These are phyloP conservation scores for Caranx melampygus DNA, from an alignment of 2,113 vertebrate species.

Conservation along the genomic window DNA sequence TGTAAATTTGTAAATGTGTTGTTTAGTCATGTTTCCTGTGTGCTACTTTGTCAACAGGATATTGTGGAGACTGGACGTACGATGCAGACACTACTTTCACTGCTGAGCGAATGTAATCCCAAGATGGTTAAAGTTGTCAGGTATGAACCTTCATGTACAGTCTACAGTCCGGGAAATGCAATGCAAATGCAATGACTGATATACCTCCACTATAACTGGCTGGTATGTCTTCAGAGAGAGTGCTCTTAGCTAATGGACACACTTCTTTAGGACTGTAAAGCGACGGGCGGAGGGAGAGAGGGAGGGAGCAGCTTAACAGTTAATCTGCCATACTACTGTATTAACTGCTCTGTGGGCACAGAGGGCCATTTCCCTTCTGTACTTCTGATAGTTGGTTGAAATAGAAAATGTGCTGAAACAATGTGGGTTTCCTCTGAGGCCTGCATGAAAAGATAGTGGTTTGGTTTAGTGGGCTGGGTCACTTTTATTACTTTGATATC, in stretches of 20 bases:
- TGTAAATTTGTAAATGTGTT: background rate
- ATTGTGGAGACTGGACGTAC: constrained; percentile 88
- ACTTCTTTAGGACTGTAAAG: constrained; percentile 55
- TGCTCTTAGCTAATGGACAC: constrained; percentile 67
- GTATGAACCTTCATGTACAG: constrained; percentile 63
- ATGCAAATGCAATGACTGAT: background rate
- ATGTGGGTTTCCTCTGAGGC: constrained; percentile 25
- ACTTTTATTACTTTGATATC: background rate
- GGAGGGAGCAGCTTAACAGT: constrained; percentile 72
- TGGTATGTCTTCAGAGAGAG: constrained; percentile 4
- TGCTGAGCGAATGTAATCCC: constrained; percentile 83
- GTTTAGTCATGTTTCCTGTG: background rate
- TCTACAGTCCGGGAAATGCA: constrained; percentile 12
- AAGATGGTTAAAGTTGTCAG: constrained; percentile 91
- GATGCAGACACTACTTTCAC: constrained; percentile 85
- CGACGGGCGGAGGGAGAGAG: constrained; percentile 60
- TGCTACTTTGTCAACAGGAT: constrained; percentile 75
- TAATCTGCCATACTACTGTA: constrained; percentile 61
- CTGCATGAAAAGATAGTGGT: constrained; percentile 2
- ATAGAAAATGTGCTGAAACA: constrained; percentile 22
- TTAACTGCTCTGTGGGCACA: constrained; percentile 50
- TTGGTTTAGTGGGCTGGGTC: background rate
- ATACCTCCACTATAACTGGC: constrained; percentile 13
- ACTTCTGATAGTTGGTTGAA: constrained; percentile 30
- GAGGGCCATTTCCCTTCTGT: constrained; percentile 39